A percentile compares a stretch with the other conserved stretches of the same genome.
phyloP scores from a whole-genome alignment of 2,113 vertebrate genomes.

The Barbus barbus region DNA sequence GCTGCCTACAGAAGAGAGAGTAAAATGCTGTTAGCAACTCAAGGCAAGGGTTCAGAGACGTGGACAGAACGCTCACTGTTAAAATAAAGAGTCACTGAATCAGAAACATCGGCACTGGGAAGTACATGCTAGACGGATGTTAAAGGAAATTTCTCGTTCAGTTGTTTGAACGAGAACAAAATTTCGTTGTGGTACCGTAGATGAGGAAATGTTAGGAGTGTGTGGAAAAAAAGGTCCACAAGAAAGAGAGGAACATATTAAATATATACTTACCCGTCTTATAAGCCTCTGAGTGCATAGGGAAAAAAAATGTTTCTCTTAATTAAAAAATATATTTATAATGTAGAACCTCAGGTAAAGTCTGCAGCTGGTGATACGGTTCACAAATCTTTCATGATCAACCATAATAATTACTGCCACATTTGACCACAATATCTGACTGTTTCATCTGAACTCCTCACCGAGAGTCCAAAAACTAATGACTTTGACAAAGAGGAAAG shows the following conservation, averaged over 20 bases:
- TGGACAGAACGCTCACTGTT: neutral
- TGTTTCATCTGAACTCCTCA: neutral
- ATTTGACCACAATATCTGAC: neutral
- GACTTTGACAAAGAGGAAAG: conserved; percentile 52
- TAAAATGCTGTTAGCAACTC: neutral
- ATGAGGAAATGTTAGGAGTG: conserved; percentile 66
- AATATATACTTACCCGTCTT: conserved; percentile 83
- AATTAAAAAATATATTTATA: conserved; percentile 14
- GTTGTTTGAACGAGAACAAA: conserved; percentile 62
- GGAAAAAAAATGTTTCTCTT: conserved; percentile 56
- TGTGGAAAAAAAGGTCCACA: neutral
- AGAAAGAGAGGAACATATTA: conserved; percentile 23
- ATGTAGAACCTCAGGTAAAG: conserved; percentile 52
- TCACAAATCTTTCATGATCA: neutral
- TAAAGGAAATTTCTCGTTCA: conserved; percentile 61
- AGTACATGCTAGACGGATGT: conserved; percentile 50
- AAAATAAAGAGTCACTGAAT: conserved; percentile 34
- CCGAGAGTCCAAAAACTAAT: neutral
- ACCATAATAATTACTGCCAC: neutral
- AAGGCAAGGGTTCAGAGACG: neutral
- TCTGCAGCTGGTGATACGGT: neutral
- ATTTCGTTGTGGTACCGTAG: conserved; percentile 56
- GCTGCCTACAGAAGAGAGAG: conserved; percentile 77
- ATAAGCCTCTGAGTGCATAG: conserved; percentile 86
- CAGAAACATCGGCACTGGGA: neutral